Percentiles rank a stretch among this genome's conserved stretches.
Evolutionary conservation across 1,140 invertebrate genomes (phyloP).

Genomic region (Uloborus diversus): DNA sequence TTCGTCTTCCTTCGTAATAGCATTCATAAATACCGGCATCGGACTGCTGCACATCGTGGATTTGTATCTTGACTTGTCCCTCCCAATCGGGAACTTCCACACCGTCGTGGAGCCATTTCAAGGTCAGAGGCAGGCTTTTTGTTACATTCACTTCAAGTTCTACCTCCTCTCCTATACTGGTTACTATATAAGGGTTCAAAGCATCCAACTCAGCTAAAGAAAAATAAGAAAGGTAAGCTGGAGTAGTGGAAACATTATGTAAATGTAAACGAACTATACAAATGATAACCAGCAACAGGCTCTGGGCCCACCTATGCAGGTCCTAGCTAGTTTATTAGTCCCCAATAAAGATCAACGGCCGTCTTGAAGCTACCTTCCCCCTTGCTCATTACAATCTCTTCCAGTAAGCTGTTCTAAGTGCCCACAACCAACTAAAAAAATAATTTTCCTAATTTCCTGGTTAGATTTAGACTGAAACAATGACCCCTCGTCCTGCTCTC

Average conservation of each 20-base stretch:
- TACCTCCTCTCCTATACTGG: slow-evolving; percentile 18
- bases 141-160: slow-evolving; percentile 15
- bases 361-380: too few relatives aligned
- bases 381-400: too few relatives aligned
- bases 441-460: too few relatives aligned
- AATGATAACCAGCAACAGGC: too few relatives aligned
- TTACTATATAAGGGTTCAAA: slow-evolving; percentile 9
- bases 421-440: too few relatives aligned
- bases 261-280: background rate
- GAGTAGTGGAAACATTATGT: background rate
- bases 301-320: too few relatives aligned
- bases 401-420: too few relatives aligned
- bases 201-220: slow-evolving; percentile 34
- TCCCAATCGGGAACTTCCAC: slow-evolving; percentile 16
- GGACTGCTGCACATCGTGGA: background rate
- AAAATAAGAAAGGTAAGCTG: background rate
- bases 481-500: too few relatives aligned
- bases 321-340: too few relatives aligned
- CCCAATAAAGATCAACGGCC: too few relatives aligned
- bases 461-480: too few relatives aligned
- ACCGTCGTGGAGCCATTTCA: slow-evolving; percentile 32
- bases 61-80: background rate
- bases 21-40: slow-evolving; percentile 57
- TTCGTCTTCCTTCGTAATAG: slow-evolving; percentile 45
- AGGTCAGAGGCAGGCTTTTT: background rate